These are phyloP conservation scores for Drosophila hydei DNA, from an alignment of 1,140 invertebrate genomes.

Conservation along the genomic window DNA sequence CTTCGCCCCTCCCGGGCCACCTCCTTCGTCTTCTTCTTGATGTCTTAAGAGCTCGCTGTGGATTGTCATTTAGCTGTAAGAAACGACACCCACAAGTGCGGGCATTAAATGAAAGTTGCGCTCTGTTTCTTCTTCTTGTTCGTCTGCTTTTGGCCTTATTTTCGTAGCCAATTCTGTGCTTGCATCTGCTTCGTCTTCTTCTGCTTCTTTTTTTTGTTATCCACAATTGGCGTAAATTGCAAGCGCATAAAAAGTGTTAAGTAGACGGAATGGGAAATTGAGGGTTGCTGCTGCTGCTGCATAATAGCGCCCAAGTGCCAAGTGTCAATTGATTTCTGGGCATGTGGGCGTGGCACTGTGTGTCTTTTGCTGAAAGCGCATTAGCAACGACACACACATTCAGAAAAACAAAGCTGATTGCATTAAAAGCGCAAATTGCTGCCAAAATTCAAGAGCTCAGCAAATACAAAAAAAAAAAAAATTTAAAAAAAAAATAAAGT, in stretches of 20 bases:
- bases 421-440: slow-evolving; percentile 65
- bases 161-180: too few species aligned
- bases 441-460: slow-evolving; percentile 55
- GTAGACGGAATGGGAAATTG: not conserved
- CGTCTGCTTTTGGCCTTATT: not conserved
- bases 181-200: slow-evolving; percentile 30
- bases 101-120: slow-evolving; percentile 69
- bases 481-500: slow-evolving; percentile 1
- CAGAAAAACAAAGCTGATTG: slow-evolving; percentile 45
- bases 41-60: slow-evolving; percentile 38
- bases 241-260: slow-evolving; percentile 55
- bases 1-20: not conserved
- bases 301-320: slow-evolving; percentile 57
- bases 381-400: slow-evolving; percentile 55
- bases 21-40: not conserved
- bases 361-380: slow-evolving; percentile 51
- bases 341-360: slow-evolving; percentile 41
- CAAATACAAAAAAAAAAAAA: slow-evolving; percentile 48
- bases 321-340: slow-evolving; percentile 70
- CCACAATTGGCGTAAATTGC: slow-evolving; percentile 70
- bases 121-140: slow-evolving; percentile 27
- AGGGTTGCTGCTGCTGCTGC: slow-evolving; percentile 9
- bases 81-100: slow-evolving; percentile 74
- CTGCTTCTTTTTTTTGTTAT: not conserved
- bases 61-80: slow-evolving; percentile 66